Percentiles rank a stretch among this genome's conserved stretches.
phyloP scores from a whole-genome alignment of 2,113 vertebrate genomes.

The Dicrurus megarhynchus region DNA sequence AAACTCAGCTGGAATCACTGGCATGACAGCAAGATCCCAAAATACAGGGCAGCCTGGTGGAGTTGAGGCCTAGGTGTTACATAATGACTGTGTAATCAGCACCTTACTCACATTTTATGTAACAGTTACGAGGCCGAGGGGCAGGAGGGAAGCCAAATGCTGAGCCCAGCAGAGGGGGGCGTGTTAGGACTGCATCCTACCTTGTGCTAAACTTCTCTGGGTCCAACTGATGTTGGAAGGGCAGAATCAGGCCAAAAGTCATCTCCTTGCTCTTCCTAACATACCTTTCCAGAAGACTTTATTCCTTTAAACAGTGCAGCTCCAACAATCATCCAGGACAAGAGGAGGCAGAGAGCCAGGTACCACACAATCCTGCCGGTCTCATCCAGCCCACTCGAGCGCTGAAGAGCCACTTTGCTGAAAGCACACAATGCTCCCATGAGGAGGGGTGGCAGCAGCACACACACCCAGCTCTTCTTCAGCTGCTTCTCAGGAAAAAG shows the following conservation, averaged over 20 bases:
- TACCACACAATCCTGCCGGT: constrained; percentile 90
- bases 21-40: background rate
- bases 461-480: background rate
- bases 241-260: background rate
- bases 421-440: background rate
- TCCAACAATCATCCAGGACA: constrained; percentile 82
- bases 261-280: background rate
- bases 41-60: background rate
- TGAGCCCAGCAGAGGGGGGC: background rate
- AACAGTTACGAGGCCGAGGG: background rate
- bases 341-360: constrained; percentile 90
- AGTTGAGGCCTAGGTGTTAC: background rate
- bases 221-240: background rate
- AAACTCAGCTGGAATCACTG: background rate
- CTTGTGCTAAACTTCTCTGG: background rate
- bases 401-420: constrained; percentile 82
- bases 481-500: background rate
- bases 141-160: background rate
- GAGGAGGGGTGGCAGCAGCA: background rate
- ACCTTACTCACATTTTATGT: background rate
- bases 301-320: constrained; percentile 88
- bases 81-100: background rate
- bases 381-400: constrained; percentile 83
- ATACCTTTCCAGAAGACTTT: constrained; percentile 95
- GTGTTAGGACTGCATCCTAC: background rate